Evolutionary conservation across 2,888 invertebrate species (phyloP).

Genomic region (Epirrhoe alternata): DNA sequence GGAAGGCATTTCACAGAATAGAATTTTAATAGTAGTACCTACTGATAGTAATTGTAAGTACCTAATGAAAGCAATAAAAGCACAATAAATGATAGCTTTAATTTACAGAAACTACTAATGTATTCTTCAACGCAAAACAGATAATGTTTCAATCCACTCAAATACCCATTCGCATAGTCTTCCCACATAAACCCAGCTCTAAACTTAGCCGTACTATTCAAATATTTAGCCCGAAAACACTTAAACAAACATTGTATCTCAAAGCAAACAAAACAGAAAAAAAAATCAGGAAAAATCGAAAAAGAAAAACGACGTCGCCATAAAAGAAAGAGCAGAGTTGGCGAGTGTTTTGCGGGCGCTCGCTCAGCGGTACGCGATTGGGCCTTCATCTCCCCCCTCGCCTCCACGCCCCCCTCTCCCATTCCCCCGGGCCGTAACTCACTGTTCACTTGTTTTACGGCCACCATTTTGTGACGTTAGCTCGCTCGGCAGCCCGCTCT

Average conservation of each 20-base stretch:
- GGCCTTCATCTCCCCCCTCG: constrained; percentile 58
- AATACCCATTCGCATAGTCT: constrained; percentile 25
- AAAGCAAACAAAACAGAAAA: constrained; percentile 77
- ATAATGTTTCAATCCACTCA: constrained; percentile 26
- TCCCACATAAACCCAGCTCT: constrained; percentile 33
- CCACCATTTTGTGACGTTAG: constrained; percentile 85
- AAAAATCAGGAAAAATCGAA: constrained; percentile 79
- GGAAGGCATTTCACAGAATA: no score
- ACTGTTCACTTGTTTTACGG: constrained; percentile 85
- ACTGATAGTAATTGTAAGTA: no score
- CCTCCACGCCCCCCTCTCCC: constrained; percentile 54
- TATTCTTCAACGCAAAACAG: constrained; percentile 8
- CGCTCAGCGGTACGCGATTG: constrained; percentile 78
- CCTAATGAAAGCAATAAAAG: no score
- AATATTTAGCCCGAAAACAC: constrained; percentile 60
- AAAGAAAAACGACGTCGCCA: constrained; percentile 81
- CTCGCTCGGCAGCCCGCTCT: constrained; percentile 77
- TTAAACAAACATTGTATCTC: constrained; percentile 79
- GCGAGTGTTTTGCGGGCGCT: constrained; percentile 73
- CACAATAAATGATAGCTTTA: no score
- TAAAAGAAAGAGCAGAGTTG: constrained; percentile 84
- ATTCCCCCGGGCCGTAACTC: constrained; percentile 75
- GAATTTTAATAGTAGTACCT: no score
- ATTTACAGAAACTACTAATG: background rate
- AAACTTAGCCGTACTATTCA: constrained; percentile 47